Evolutionary conservation across 1,140 invertebrate genomes (phyloP), one percentile per base, ranked within the genome.

Genomic region (Trichonephila clavata): DNA sequence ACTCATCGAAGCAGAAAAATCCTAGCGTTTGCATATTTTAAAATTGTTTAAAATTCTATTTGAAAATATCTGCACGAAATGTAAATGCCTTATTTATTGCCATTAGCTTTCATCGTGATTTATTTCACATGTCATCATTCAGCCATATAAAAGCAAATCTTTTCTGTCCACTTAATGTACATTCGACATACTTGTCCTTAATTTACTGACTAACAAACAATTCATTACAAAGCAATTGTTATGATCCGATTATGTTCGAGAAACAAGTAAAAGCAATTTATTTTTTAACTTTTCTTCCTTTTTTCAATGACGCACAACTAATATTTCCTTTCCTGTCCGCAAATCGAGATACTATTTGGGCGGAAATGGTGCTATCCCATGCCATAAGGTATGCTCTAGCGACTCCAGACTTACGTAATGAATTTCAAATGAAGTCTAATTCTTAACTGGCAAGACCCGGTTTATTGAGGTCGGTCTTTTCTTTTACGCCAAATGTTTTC

Each of bases 401-500:
- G 71, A 77, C 24, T 86, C 16, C 57, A 63, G 27, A 60, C 59
- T 86, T 63, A 86, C 27, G 59, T 86, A 86, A 86, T 86, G 84
- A 86, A 86, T 86, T 60, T 63, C n/a, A 86, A 86, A 86, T 61
- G 84, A 86, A 61, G 24, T 60, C 59, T 59, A 86, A 86, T 60
- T 59, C 71, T 63, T 86, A 86, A 86, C 59, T 63, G 57, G 59
- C n/a, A 60, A 61, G 20, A 61, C 59, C 84, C 59, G 27, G 84
- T 86, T 86, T 86, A 86, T 86, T 86, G 84, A 86, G 84, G 84
- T 86, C 84, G 84, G 27, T 18, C 3, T 39, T 86, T 60, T 86
- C n/a, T 81, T 86, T 86, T 43, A 24, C 16, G 0, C 83, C 8
- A 27, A 84, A 50, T 39, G 57, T 32, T 86, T 86, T 60, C 84